A percentile compares a stretch with the other conserved stretches of the same genome.
Evolutionary conservation across 2,113 vertebrate genomes (phyloP).

Genomic region (Passer montanus): DNA sequence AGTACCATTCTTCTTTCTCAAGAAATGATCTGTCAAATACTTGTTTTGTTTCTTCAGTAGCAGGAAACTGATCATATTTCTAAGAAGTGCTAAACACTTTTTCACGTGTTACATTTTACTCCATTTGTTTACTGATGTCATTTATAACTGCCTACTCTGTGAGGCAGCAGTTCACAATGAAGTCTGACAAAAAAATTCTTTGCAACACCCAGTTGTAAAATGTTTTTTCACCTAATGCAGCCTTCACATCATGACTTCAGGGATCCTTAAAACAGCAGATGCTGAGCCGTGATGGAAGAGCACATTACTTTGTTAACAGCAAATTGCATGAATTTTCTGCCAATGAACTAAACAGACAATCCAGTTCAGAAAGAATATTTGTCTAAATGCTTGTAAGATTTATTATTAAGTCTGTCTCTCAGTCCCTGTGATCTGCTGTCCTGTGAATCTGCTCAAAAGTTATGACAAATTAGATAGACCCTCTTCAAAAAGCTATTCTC

Average conservation of each 20-base stretch:
- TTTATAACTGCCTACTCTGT: neutral
- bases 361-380: neutral
- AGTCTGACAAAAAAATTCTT: neutral
- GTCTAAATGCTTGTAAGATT: neutral
- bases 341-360: neutral
- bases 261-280: neutral
- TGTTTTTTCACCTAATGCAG: neutral
- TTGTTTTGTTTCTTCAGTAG: neutral
- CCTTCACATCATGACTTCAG: neutral
- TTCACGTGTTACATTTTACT: neutral
- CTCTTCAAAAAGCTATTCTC: neutral
- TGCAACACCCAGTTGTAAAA: neutral
- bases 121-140: neutral
- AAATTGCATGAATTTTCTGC: neutral
- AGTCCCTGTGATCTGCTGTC: neutral
- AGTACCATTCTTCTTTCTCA: neutral
- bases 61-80: neutral
- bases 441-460: neutral
- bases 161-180: neutral
- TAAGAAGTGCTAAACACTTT: neutral
- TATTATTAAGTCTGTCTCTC: neutral
- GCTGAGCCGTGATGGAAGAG: neutral
- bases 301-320: neutral
- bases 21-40: neutral
- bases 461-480: neutral